Base-by-base conservation (phyloP, 2,888 invertebrate species). In the Volucella inanis region DNA sequence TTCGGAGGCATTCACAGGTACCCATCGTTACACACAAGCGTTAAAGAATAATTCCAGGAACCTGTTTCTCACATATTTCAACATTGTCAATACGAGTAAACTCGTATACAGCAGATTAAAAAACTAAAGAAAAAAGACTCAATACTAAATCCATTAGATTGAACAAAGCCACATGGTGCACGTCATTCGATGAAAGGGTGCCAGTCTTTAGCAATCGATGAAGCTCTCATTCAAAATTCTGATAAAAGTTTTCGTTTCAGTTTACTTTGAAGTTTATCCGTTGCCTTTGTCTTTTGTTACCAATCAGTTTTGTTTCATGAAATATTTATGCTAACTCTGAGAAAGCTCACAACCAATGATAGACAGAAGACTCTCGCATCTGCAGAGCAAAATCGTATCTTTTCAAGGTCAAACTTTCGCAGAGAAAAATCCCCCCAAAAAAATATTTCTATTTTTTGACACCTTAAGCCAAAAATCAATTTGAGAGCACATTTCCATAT, bases 401-500 rank as follows among this genome's bases (percentile, higher is more conserved):
- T 15, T 12, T 43, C 81, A 71, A 82, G 81, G 77, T 55, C 76
- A 76, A 18, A 3, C 11, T 38, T 43, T 8, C 52, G 22, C 4
- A 3, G 22, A 22, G 8, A 54, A 43, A 59, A n/a, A 8, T 31
- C 31, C 38, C 11, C 50, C 10, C 54, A 54, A 54, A 50, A 15
- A 52, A 55, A 54, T 49, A 68, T 43, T 8, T 18, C 12, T 55
- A 12, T 31, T 43, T 52, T 10, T 43, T 47, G 22, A 55, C 49
- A 57, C 39, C 55, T 52, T 45, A 31, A 31, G 55, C 62, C 47
- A 65, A 65, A 65, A 71, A 59, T 67, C 10, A 22, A 38, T 59
- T 15, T 38, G 47, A 68, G 59, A 59, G 72, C 52, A 77, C 52
- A 77, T 77, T 61, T 68, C 61, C 76, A 77, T 77, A 61, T 68